These are phyloP conservation scores for Aphaenogaster floridana DNA, from an alignment of 1,140 invertebrate species.

Conservation along the genomic window DNA sequence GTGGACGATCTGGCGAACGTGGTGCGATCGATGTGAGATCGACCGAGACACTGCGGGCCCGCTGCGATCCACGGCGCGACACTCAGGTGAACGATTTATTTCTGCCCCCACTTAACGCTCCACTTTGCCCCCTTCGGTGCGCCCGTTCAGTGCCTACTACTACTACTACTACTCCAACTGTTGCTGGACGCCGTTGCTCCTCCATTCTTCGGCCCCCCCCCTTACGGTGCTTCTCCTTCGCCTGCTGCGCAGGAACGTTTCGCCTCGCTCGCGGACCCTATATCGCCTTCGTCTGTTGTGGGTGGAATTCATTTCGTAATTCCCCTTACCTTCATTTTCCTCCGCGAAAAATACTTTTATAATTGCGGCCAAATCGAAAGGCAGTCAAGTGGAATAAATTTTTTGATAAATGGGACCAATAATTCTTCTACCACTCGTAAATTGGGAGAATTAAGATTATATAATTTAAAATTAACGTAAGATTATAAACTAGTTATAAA, in stretches of 20 bases:
- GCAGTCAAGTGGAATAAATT: neutral
- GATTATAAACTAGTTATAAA: neutral
- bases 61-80: slow-evolving; percentile 55
- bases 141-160: slow-evolving; percentile 31
- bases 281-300: neutral
- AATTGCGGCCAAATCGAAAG: neutral
- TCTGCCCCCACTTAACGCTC: slow-evolving; percentile 79
- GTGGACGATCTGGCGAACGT: slow-evolving; percentile 51
- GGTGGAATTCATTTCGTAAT: neutral
- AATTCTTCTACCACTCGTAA: neutral
- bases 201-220: slow-evolving; percentile 54
- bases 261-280: neutral
- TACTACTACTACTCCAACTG: neutral
- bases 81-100: slow-evolving; percentile 86
- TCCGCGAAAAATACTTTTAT: neutral
- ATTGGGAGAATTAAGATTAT: neutral
- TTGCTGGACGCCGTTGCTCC: slow-evolving; percentile 15
- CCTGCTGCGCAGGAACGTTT: slow-evolving; percentile 30
- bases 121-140: slow-evolving; percentile 55
- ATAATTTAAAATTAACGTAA: neutral
- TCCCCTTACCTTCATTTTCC: neutral
- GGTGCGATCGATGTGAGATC: slow-evolving; percentile 79
- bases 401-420: neutral
- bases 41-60: slow-evolving; percentile 79
- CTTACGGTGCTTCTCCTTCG: slow-evolving; percentile 55